A percentile compares a stretch with the other conserved stretches of the same genome.
Conservation (phyloP, 1,140 invertebrate species). For the Calosoma granatense region DNA sequence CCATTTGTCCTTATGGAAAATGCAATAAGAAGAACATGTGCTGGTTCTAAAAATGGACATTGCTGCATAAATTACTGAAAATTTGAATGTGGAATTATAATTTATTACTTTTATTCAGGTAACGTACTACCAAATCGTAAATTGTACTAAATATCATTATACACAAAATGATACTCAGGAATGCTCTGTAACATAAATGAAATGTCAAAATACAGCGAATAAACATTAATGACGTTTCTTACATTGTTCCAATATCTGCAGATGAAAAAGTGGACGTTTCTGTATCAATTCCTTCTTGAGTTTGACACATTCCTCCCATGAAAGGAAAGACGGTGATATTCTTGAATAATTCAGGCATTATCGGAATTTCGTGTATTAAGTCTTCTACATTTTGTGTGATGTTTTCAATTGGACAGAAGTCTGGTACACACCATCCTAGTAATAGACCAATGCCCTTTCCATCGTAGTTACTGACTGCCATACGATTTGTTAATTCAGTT, state of each 20-base stretch:
- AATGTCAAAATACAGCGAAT: background rate
- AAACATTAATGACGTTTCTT: too few relatives aligned
- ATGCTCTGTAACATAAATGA: slow-evolving; percentile 21
- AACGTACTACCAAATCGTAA: too few relatives aligned
- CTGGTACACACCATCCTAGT: slow-evolving; percentile 16
- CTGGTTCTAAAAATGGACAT: slow-evolving; percentile 11
- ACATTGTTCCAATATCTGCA: background rate
- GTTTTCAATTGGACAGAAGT: slow-evolving; percentile 11
- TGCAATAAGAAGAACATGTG: slow-evolving; percentile 14
- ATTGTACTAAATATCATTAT: slow-evolving; percentile 25
- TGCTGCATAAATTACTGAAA: too few relatives aligned
- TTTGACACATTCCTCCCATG: background rate
- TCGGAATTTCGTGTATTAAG: too few relatives aligned
- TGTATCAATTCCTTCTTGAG: background rate
- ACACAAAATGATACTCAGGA: slow-evolving; percentile 20
- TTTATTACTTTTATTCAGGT: too few relatives aligned
- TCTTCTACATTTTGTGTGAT: background rate
- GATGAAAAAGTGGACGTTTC: background rate
- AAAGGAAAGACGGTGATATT: too few relatives aligned
- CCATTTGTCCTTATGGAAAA: slow-evolving; percentile 22
- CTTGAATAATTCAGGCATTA: too few relatives aligned
- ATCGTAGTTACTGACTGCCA: background rate
- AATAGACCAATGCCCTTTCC: slow-evolving; percentile 12
- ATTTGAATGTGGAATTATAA: too few relatives aligned
- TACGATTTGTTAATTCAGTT: background rate